Evolutionary conservation across 2,113 vertebrate genomes (phyloP), one percentile per base, ranked within the genome.

Genomic region (Melanerpes aurifrons): DNA sequence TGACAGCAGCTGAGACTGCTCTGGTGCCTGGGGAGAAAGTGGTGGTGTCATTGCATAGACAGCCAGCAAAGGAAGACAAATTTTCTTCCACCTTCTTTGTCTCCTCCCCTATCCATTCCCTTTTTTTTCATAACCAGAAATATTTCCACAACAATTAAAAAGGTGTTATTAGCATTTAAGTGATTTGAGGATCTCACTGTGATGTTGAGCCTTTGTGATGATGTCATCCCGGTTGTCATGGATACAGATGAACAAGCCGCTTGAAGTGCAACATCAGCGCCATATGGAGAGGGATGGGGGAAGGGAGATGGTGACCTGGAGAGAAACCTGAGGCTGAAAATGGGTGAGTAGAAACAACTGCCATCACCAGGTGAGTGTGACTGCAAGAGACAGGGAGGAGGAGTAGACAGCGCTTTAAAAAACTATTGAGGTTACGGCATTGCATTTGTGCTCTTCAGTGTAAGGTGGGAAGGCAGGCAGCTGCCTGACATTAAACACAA

Each of bases 151-250:
- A 63, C 75, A 93, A 96, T 96, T 95, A 91, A 93, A 96, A 96
- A 72, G n/a, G 54, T 15, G 9, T 73, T 89, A 87, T 83, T 87
- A 91, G 37, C 54, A 25, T 93, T 95, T 83, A 95, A 95, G 95
- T 96, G 87, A 63, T 43, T n/a, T 74, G 82, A 87, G 96, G 89
- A 93, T 76, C 70, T 96, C 20, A 15, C 56, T 74, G 71, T 31
- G 91, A 71, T 95, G 88, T 22, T 13, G 58, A 90, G 81, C 79
- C 87, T 92, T 85, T 10, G 74, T 16, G 76, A 78, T 97, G 94
- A 97, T 93, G 87, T 90, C 93, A 97, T 89, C 88, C 19, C 47
- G 26, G 96, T 97, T 97, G 97, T 83, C 95, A 97, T 96, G 93
- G 96, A 94, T 97, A 98, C 97, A 83, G 94, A 66, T 90, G 93